A percentile compares a stretch with the other conserved stretches of the same genome.
These are phyloP conservation scores for Aramus guarauna DNA, from an alignment of 2,113 vertebrate genomes.

Conservation along the genomic window DNA sequence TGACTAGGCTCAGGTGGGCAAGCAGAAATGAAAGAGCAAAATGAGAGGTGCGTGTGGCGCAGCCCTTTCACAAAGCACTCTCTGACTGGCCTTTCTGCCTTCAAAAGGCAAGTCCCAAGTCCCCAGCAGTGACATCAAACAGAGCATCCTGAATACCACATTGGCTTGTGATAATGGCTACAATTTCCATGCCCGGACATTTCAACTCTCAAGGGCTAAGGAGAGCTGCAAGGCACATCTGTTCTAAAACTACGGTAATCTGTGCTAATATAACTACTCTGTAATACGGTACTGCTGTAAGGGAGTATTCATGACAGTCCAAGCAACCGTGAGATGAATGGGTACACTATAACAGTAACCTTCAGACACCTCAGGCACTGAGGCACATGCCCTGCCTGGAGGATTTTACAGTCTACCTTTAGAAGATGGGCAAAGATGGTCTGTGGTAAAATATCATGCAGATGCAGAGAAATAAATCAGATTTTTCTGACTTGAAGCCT, in stretches of 20 bases:
- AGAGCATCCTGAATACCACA: neutral
- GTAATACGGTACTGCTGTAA: neutral
- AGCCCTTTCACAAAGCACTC: neutral
- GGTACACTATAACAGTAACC: neutral
- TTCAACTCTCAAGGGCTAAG: neutral
- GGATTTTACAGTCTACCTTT: neutral
- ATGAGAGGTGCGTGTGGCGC: accelerated
- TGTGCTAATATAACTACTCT: neutral
- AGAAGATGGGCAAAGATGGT: neutral
- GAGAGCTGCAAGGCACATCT: neutral
- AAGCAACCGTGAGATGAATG: neutral
- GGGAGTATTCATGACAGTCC: neutral
- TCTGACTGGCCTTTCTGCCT: neutral
- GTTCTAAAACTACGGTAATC: neutral
- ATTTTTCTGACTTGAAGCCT: neutral
- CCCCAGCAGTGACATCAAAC: neutral
- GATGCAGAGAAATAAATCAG: neutral
- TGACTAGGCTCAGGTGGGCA: neutral
- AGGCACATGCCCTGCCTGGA: neutral
- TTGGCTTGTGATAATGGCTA: neutral
- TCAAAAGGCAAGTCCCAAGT: neutral
- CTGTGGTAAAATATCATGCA: neutral
- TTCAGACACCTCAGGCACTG: neutral
- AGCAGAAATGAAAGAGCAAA: accelerated
- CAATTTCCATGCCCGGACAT: neutral